Percentiles rank a stretch among this genome's conserved stretches.
Evolutionary conservation across 2,113 vertebrate genomes (phyloP).

Genomic region (Phyllostomus hastatus): DNA sequence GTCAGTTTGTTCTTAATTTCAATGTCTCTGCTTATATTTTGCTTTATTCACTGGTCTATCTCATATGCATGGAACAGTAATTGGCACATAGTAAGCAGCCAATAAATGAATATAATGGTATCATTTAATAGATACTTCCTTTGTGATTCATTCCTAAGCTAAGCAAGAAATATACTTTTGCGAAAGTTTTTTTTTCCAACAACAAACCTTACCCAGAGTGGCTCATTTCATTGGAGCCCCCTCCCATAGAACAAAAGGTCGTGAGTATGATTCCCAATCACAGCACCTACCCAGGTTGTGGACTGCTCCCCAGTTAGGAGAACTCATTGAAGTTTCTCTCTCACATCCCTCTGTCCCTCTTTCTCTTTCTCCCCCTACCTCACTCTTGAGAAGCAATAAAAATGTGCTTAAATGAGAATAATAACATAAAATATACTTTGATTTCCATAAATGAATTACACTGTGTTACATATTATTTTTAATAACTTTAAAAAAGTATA

Average conservation of each 20-base stretch:
- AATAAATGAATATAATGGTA: not conserved
- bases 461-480: not conserved
- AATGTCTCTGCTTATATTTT: too few species aligned
- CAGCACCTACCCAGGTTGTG: too few species aligned
- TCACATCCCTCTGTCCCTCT: too few species aligned
- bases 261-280: too few species aligned
- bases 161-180: slow-evolving; percentile 26
- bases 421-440: not conserved
- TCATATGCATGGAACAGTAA: not conserved
- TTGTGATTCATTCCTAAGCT: not conserved
- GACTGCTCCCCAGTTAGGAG: too few species aligned
- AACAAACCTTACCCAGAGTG: not conserved
- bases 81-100: not conserved
- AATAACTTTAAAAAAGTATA: too few species aligned
- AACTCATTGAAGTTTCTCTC: too few species aligned
- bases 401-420: too few species aligned
- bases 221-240: too few species aligned
- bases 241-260: not conserved
- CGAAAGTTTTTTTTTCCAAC: not conserved
- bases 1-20: too few species aligned
- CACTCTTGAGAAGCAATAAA: too few species aligned
- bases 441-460: not conserved
- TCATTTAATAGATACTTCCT: not conserved
- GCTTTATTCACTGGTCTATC: not conserved
- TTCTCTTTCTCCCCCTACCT: too few species aligned